Evolutionary conservation across 1,140 invertebrate species (phyloP).

Genomic region (Penaeus chinensis): DNA sequence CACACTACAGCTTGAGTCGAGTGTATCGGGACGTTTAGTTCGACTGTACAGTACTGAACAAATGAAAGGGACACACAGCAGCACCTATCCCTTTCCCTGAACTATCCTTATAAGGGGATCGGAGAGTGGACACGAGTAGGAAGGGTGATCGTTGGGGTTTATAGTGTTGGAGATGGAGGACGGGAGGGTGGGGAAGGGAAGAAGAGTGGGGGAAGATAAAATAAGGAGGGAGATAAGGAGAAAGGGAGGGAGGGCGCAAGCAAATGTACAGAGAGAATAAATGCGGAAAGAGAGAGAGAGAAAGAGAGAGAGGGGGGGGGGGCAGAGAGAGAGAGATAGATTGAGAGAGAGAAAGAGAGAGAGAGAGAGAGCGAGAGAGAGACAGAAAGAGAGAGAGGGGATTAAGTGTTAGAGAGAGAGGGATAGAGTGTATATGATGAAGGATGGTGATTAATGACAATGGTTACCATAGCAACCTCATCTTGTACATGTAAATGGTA

Average conservation of each 20-base stretch:
- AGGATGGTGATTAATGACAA: too few species aligned
- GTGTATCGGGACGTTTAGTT: too few species aligned
- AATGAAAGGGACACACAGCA: too few species aligned
- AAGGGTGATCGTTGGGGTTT: neutral
- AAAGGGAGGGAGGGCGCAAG: neutral
- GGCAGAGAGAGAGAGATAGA: neutral
- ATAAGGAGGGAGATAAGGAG: neutral
- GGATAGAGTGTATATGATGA: neutral
- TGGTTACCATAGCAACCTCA: too few species aligned
- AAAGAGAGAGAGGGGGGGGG: neutral
- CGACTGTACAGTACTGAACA: too few species aligned
- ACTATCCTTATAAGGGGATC: too few species aligned
- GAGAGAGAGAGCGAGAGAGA: constrained; percentile 28
- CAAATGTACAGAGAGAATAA: neutral
- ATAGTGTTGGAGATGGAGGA: neutral
- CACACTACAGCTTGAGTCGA: too few species aligned
- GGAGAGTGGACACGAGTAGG: too few species aligned
- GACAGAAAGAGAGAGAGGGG: neutral
- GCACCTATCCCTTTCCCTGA: too few species aligned
- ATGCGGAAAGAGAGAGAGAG: neutral
- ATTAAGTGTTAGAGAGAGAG: constrained; percentile 35
- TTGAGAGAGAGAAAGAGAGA: neutral
- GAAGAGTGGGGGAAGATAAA: neutral
- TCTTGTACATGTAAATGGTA: too few species aligned
- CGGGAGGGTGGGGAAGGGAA: neutral